These are phyloP conservation scores for Ophioninae sp. DNA, from an alignment of 2,888 invertebrate species.

Conservation along the genomic window DNA sequence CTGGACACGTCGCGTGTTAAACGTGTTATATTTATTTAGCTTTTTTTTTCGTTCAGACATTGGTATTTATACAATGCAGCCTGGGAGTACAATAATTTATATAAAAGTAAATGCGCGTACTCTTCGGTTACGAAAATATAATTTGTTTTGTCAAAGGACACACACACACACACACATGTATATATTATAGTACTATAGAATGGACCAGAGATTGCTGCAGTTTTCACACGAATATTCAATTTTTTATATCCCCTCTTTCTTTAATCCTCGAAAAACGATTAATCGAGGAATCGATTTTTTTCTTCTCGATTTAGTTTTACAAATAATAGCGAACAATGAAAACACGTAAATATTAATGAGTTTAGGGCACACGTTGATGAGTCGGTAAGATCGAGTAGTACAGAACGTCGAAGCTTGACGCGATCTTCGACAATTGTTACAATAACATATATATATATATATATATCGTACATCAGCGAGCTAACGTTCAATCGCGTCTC, in stretches of 20 bases:
- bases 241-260: slow-evolving; percentile 22
- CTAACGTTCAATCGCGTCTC: slow-evolving; percentile 47
- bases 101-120: slow-evolving; percentile 69
- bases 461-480: slow-evolving; percentile 37
- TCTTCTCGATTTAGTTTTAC: slow-evolving; percentile 20
- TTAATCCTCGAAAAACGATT: background rate
- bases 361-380: slow-evolving; percentile 32
- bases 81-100: slow-evolving; percentile 66
- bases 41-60: slow-evolving; percentile 45
- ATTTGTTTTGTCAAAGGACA: slow-evolving; percentile 59
- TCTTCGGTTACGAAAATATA: slow-evolving; percentile 68
- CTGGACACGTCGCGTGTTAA: background rate
- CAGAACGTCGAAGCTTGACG: slow-evolving; percentile 8
- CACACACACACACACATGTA: slow-evolving; percentile 28
- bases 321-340: slow-evolving; percentile 49
- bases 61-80: slow-evolving; percentile 60
- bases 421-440: background rate
- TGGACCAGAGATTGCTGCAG: slow-evolving; percentile 55
- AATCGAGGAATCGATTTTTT: slow-evolving; percentile 10
- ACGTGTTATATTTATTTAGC: slow-evolving; percentile 28
- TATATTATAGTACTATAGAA: slow-evolving; percentile 48
- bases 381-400: slow-evolving; percentile 23
- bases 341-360: slow-evolving; percentile 43
- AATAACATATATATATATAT: background rate
- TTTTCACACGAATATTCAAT: slow-evolving; percentile 46